Base-by-base conservation (phyloP, 2,888 invertebrate species). In the Apotomis turbidana region DNA sequence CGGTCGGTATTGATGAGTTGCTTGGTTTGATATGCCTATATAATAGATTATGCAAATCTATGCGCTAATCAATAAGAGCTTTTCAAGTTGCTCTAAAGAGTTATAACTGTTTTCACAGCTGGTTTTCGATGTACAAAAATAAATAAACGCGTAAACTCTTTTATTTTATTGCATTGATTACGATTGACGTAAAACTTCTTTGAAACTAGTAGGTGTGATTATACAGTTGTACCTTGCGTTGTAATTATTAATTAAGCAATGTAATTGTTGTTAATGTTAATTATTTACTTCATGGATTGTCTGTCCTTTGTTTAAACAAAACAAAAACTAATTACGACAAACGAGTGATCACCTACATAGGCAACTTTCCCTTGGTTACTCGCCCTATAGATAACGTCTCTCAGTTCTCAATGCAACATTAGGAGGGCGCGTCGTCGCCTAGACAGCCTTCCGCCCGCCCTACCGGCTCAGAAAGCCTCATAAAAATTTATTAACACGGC, bases 361-460 rank as follows among this genome's bases (percentile, higher is more conserved):
- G 57, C 15, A 71, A 62, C 51, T 76, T 77, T 76, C 73, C 72
- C 63, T 72, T 67, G 71, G 76, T 78, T 78, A 77, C 74, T 78
- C 77, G 76, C 74, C 73, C 77, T 81, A 77, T 78, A 78, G 80
- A 83, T 84, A 83, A 79, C 76, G 76, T 80, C 80, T 81, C 79
- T 82, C 77, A 78, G 79, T 81, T 80, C 78, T 80, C 78, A 79
- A 82, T 81, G 83, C 80, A 79, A 76, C 77, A 79, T 81, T 80
- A 81, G 77, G 74, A 73, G 80, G 84, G 83, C 78, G 81, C 80
- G 82, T 77, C 80, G 82, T 77, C 79, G 76, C 77, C 78, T 80
- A 81, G 82, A 80, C 80, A 79, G 82, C 82, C 81, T 84, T 84
- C 82, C 82, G 83, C 78, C 82, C 83, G 78, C 83, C 82, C 79